Conservation (phyloP, 2,113 vertebrate genomes). For the Irena cyanogastra region DNA sequence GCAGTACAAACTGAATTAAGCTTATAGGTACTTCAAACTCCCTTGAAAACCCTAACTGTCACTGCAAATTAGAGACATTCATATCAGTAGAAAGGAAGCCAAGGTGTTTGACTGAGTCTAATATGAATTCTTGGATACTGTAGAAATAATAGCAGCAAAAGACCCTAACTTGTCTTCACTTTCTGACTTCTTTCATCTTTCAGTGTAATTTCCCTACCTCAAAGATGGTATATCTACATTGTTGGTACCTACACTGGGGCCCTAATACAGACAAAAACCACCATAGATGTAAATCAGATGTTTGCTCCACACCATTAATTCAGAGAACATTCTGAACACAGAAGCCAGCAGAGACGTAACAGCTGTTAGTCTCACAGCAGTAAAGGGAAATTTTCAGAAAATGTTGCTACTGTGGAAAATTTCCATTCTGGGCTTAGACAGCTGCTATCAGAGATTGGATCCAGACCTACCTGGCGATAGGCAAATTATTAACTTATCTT, state of each 20-base stretch:
- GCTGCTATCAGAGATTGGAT: neutral
- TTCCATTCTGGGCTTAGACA: neutral
- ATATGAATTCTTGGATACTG: neutral
- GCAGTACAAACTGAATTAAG: neutral
- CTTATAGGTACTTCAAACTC: neutral
- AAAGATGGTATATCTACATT: neutral
- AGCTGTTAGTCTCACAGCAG: neutral
- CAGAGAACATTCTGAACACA: neutral
- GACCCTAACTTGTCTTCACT: neutral
- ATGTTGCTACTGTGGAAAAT: neutral
- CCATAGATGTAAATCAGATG: neutral
- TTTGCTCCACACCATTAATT: neutral
- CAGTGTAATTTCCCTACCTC: neutral
- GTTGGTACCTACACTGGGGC: neutral
- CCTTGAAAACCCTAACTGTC: neutral
- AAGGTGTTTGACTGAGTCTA: neutral
- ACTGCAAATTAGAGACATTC: neutral
- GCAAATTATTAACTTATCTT: conserved; percentile 13
- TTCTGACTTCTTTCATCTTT: neutral
- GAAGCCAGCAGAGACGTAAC: neutral
- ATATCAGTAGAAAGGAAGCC: neutral
- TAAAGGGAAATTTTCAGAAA: conserved; percentile 38
- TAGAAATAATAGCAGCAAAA: neutral
- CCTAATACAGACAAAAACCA: neutral
- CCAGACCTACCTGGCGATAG: neutral